Conservation (phyloP, 2,797 vertebrate species). For the Crenichthys baileyi region DNA sequence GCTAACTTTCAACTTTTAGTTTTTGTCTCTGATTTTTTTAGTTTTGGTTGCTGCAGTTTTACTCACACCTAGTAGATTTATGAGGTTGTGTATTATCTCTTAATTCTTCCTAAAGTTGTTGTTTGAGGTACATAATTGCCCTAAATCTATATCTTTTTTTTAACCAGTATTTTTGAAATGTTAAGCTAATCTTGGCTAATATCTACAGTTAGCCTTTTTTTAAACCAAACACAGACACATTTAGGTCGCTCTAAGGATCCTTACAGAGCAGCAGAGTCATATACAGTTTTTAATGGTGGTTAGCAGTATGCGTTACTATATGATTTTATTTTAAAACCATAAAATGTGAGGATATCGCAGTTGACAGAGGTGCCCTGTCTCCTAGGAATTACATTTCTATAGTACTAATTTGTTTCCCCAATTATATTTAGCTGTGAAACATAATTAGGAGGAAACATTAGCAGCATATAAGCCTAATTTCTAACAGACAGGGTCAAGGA, state of each 20-base stretch:
- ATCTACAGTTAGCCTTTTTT: not conserved
- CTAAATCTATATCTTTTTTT: not conserved
- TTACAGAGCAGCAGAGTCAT: not conserved
- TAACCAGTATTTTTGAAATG: not conserved
- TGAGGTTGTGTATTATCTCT: not conserved
- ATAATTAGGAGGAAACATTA: constrained; percentile 53
- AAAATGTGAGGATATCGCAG: constrained; percentile 1
- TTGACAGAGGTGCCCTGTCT: constrained; percentile 5
- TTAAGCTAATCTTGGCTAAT: not conserved
- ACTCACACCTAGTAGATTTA: not conserved
- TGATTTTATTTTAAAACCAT: constrained; percentile 13
- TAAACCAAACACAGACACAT: not conserved
- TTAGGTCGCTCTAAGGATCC: not conserved
- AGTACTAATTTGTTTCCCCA: constrained; percentile 40
- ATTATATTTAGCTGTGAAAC: constrained; percentile 34
- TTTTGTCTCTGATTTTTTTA: not conserved
- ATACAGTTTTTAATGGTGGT: not conserved
- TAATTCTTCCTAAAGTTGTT: not conserved
- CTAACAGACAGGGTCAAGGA: constrained; percentile 22
- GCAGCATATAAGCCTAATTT: constrained; percentile 31
- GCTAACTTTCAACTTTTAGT: too few relatives aligned
- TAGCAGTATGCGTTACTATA: not conserved
- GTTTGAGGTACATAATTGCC: not conserved
- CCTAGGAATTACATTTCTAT: constrained; percentile 21
- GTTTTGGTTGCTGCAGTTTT: not conserved